Evolutionary conservation across 2,888 invertebrate species (phyloP).

Genomic region (Acanthosepion pharaonis): DNA sequence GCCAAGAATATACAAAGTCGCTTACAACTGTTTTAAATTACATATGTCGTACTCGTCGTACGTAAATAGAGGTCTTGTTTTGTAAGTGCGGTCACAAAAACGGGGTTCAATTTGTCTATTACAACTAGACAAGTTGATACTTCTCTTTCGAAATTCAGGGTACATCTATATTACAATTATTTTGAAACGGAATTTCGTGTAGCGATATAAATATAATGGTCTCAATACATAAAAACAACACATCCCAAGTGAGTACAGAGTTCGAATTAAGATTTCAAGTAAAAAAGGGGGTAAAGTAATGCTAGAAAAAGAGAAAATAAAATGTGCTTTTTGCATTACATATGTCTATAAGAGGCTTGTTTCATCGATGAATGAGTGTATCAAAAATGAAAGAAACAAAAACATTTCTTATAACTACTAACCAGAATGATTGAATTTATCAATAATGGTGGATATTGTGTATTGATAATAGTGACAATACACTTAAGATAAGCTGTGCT

Average conservation of each 20-base stretch:
- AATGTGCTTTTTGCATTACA: background rate
- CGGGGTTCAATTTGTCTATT: background rate
- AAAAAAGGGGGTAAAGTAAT: too few relatives aligned
- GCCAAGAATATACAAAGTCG: background rate
- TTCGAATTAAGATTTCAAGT: too few relatives aligned
- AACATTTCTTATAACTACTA: conserved; percentile 1
- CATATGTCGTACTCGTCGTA: background rate
- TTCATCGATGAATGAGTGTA: background rate
- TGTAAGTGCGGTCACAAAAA: background rate
- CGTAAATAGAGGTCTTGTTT: background rate
- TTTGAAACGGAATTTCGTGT: background rate
- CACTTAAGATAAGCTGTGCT: conserved; percentile 24
- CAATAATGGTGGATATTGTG: conserved; percentile 21
- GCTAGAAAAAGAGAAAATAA: too few relatives aligned
- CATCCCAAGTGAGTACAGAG: too few relatives aligned
- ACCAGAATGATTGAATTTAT: conserved; percentile 39
- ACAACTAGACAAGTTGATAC: too few relatives aligned
- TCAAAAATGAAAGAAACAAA: background rate
- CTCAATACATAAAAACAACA: too few relatives aligned
- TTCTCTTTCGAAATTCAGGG: background rate
- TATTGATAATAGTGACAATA: conserved; percentile 42
- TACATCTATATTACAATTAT: background rate
- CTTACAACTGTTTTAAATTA: background rate
- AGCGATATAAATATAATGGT: background rate
- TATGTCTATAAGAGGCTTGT: background rate